Conservation (phyloP, 2,888 invertebrate genomes). For the Diloba caeruleocephala region DNA sequence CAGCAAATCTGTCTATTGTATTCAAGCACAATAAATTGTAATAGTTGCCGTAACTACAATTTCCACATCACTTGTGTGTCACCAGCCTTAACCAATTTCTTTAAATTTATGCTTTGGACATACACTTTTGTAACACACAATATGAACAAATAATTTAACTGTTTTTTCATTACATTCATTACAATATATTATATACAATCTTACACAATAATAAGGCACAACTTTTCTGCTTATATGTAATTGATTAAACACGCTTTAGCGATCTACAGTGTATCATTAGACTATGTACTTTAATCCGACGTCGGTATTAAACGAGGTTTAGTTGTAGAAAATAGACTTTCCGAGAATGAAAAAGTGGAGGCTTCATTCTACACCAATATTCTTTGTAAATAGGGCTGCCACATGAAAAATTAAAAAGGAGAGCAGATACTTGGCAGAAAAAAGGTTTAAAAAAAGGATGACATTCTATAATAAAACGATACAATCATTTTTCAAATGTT, state of each 20-base stretch:
- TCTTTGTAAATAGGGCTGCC: too few relatives aligned
- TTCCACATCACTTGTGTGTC: slow-evolving; percentile 3
- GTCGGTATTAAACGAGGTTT: too few relatives aligned
- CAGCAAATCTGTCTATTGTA: too few relatives aligned
- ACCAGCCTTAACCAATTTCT: slow-evolving; percentile 16
- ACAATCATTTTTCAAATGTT: slow-evolving; percentile 10
- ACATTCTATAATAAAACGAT: too few relatives aligned
- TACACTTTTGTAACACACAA: slow-evolving; percentile 32
- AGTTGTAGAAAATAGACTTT: too few relatives aligned
- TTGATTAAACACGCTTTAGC: slow-evolving; percentile 58
- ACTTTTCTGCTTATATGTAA: slow-evolving; percentile 65
- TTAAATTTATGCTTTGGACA: slow-evolving; percentile 46
- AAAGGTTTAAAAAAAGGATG: not conserved
- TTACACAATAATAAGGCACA: slow-evolving; percentile 78
- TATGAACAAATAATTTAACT: slow-evolving; percentile 39
- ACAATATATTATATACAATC: slow-evolving; percentile 59
- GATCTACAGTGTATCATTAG: slow-evolving; percentile 35
- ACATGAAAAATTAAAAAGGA: too few relatives aligned
- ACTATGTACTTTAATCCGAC: slow-evolving; percentile 16
- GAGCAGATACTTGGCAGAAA: too few relatives aligned
- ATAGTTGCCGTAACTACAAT: not conserved
- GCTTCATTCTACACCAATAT: too few relatives aligned
- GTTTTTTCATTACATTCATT: slow-evolving; percentile 43
- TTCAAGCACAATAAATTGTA: not conserved
- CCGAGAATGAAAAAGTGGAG: too few relatives aligned